Evolutionary conservation across 2,113 vertebrate species (phyloP).

Genomic region (Cepphus grylle): DNA sequence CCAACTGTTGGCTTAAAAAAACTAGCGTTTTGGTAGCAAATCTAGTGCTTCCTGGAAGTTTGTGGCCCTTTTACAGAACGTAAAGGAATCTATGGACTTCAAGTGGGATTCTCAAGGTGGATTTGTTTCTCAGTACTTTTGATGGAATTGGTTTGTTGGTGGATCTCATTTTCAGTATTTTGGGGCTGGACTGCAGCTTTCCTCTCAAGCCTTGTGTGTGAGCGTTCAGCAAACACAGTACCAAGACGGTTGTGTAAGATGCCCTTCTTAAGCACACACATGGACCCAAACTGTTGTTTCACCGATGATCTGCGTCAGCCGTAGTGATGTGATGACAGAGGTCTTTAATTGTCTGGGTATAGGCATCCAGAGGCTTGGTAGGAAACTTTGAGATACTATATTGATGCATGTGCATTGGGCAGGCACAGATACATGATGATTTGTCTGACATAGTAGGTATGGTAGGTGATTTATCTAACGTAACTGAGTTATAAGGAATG

Average conservation of each 20-base stretch:
- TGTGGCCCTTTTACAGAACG: background rate
- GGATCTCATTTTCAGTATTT: background rate
- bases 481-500: background rate
- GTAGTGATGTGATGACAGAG: background rate
- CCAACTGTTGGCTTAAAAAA: background rate
- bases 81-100: background rate
- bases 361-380: background rate
- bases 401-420: background rate
- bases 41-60: background rate
- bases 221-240: background rate
- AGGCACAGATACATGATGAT: background rate
- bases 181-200: background rate
- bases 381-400: background rate
- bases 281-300: background rate
- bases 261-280: background rate
- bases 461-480: background rate
- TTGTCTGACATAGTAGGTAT: background rate
- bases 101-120: background rate
- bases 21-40: background rate
- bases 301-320: background rate
- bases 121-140: background rate
- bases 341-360: background rate
- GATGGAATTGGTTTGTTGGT: background rate
- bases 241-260: fast-evolving
- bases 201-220: background rate